Percentiles rank a stretch among this genome's conserved stretches.
Conservation (phyloP, 2,797 vertebrate genomes). For the Agapornis canus region DNA sequence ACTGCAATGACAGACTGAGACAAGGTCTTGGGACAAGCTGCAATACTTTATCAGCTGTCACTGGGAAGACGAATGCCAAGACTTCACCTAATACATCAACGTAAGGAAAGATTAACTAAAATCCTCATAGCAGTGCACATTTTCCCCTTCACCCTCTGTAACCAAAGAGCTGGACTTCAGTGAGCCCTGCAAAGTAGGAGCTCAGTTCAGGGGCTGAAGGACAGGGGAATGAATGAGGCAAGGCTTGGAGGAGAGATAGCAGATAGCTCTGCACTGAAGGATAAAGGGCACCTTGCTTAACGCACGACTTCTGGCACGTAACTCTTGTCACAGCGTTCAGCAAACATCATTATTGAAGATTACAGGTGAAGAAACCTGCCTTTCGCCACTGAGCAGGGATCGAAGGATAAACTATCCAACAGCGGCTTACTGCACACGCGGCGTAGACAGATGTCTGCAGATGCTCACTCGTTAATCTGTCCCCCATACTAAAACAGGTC, state of each 20-base stretch:
- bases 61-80: neutral
- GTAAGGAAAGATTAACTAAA: conserved; percentile 42
- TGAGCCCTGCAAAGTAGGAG: neutral
- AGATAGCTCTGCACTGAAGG: neutral
- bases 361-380: conserved; percentile 55
- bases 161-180: neutral
- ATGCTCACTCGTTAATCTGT: neutral
- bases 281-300: conserved; percentile 69
- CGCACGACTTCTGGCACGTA: conserved; percentile 9
- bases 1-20: neutral
- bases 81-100: neutral
- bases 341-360: conserved; percentile 54
- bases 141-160: neutral
- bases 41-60: conserved; percentile 2
- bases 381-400: conserved; percentile 15
- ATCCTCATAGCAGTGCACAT: neutral
- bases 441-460: neutral
- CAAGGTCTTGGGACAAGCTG: neutral
- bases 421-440: neutral
- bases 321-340: conserved; percentile 11
- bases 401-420: neutral
- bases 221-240: neutral
- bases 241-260: conserved; percentile 19
- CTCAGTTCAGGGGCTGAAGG: neutral
- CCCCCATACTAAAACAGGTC: neutral